These are phyloP conservation scores for Trematocara variabile DNA, from an alignment of 2,113 vertebrate genomes.

Conservation along the genomic window DNA sequence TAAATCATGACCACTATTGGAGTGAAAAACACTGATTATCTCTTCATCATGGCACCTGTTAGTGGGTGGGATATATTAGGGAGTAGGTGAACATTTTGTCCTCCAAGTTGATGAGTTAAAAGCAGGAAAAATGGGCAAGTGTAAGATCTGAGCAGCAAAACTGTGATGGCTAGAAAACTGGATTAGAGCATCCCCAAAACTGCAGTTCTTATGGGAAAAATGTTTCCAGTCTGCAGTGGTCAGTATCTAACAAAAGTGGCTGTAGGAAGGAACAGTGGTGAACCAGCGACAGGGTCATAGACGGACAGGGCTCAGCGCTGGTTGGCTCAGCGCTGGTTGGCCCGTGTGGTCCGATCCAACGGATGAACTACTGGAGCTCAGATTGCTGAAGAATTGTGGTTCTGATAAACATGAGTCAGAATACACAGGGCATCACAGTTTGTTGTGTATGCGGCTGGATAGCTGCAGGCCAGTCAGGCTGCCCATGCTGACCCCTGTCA, in stretches of 20 bases:
- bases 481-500: not conserved
- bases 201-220: not conserved
- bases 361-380: not conserved
- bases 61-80: not conserved
- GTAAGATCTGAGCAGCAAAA: not conserved
- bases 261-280: not conserved
- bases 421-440: not conserved
- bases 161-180: not conserved
- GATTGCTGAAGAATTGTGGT: not conserved
- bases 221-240: not conserved
- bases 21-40: not conserved
- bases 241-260: not conserved
- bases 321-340: not conserved
- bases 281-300: not conserved
- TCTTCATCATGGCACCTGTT: not conserved
- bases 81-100: not conserved
- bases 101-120: not conserved
- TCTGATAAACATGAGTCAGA: not conserved
- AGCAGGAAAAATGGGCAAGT: not conserved
- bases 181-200: not conserved
- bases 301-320: rapidly evolving
- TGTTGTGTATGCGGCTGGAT: not conserved
- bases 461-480: not conserved
- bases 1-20: not conserved
- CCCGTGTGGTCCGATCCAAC: not conserved